Percentiles rank a stretch among this genome's conserved stretches.
Conservation (phyloP, 2,797 vertebrate species). For the Ara ararauna region DNA sequence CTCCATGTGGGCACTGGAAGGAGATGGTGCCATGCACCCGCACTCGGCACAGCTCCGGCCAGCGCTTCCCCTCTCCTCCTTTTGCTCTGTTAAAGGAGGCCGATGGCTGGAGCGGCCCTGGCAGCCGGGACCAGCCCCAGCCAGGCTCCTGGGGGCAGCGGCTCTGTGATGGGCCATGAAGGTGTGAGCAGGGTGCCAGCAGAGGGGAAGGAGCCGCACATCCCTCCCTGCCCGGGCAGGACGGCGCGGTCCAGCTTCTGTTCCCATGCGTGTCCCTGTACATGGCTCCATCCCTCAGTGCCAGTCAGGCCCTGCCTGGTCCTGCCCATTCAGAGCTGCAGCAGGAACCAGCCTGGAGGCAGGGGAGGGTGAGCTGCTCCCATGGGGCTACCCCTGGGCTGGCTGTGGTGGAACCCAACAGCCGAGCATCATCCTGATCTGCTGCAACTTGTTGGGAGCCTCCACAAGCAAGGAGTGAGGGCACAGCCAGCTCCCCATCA, state of each 20-base stretch:
- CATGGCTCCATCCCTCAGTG: background rate
- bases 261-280: fast-evolving
- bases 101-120: background rate
- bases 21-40: background rate
- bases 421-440: background rate
- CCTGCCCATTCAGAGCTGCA: background rate
- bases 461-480: background rate
- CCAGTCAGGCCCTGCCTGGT: background rate
- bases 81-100: background rate
- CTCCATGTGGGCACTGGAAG: background rate
- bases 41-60: fast-evolving
- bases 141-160: background rate
- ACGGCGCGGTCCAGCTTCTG: fast-evolving
- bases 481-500: background rate
- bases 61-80: fast-evolving
- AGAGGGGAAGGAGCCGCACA: fast-evolving
- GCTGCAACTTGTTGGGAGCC: background rate
- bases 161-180: background rate
- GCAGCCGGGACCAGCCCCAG: fast-evolving
- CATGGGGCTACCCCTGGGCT: background rate
- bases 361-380: background rate
- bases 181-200: background rate
- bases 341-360: background rate
- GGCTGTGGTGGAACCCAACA: fast-evolving
- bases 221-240: background rate